Evolutionary conservation across 2,113 vertebrate genomes (phyloP), one percentile per base, ranked within the genome.

Genomic region (Ahaetulla prasina): DNA sequence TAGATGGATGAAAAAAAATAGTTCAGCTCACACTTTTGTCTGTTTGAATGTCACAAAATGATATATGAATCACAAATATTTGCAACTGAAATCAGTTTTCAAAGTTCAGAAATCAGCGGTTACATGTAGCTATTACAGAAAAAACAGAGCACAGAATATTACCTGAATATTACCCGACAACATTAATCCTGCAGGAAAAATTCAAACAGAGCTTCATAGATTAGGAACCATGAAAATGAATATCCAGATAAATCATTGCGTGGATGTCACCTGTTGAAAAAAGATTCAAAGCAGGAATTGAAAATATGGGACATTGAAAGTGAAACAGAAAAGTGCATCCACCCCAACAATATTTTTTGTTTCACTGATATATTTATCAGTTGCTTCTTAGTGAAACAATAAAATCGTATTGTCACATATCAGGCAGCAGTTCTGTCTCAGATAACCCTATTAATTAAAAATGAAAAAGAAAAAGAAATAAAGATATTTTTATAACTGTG

Each of bases 311-410:
- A n/a, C 30, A 68, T 14, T 68, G 30, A 68, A 63, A 68, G 11
- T n/a, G 11, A 68, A 68, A 68, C 4, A n/a, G 60, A 68, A 63
- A 63, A n/a, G 4, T 90, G 80, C 39, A 88, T n/a, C 4, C 39
- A 74, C 74, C 52, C 91, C 87, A 94, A 92, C 9, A 47, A 2
- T 20, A 57, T 49, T 85, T 84, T 22, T 89, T 57, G 25, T 27
- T 35, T 23, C 91, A 94, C 80, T 89, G 14, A 20, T 30, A 63
- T 63, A 30, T 3, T 94, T 47, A 47, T 47, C 1, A 53, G 25
- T 47, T 96, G 8, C 54, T 49, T 89, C 63, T 55, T 43, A n/a
- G 87, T 47, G 90, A 94, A 80, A 84, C 88, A 74, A 74, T n/a
- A 74, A 74, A 74, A 74, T 86, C 3, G 20, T 45, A 89, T 18